Conservation (phyloP, 2,888 invertebrate genomes). For the Nemotelus nigrinus region DNA sequence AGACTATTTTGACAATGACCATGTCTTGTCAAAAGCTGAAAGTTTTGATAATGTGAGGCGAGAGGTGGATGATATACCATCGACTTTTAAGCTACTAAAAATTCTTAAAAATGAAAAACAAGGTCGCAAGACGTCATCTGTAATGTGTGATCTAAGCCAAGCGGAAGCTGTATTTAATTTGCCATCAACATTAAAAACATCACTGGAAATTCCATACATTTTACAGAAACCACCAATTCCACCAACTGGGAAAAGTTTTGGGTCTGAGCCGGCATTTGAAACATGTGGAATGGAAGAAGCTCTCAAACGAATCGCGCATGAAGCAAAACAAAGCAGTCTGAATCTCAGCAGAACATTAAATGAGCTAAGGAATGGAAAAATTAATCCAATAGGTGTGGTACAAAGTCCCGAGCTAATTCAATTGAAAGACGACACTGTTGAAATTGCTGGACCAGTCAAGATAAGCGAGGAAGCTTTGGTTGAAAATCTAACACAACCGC, state of each 20-base stretch:
- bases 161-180: conserved; percentile 62
- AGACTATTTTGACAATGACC: conserved; percentile 68
- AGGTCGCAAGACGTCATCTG: conserved; percentile 45
- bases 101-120: conserved; percentile 59
- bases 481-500: conserved; percentile 56
- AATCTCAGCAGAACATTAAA: conserved; percentile 74
- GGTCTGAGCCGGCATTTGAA: conserved; percentile 67
- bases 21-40: conserved; percentile 70
- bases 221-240: conserved; percentile 70
- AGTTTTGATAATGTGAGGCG: conserved; percentile 70
- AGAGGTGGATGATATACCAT: conserved; percentile 58
- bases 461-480: conserved; percentile 66
- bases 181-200: conserved; percentile 57
- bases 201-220: conserved; percentile 52
- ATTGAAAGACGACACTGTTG: conserved; percentile 62
- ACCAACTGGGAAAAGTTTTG: conserved; percentile 65
- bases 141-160: conserved; percentile 62
- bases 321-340: conserved; percentile 79
- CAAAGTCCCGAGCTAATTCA: conserved; percentile 20
- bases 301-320: conserved; percentile 76
- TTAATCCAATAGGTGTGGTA: not conserved
- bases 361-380: conserved; percentile 65
- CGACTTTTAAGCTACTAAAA: conserved; percentile 59
- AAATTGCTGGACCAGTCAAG: conserved; percentile 66
- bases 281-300: conserved; percentile 74